Conservation (phyloP, 2,113 vertebrate species). For the Eudorcas thomsonii region DNA sequence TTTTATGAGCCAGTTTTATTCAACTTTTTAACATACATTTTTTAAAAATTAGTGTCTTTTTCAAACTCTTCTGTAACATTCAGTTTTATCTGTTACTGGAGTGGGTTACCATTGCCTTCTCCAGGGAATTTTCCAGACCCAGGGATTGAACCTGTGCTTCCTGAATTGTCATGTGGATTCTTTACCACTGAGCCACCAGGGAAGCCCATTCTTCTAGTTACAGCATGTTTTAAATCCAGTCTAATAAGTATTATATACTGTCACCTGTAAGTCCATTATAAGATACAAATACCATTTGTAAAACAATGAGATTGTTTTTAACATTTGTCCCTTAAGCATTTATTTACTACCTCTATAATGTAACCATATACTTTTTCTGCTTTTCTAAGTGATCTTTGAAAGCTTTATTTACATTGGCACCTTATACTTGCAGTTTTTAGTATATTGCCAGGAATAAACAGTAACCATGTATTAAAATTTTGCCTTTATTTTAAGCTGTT, state of each 20-base stretch:
- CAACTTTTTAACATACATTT: background rate
- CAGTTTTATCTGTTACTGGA: background rate
- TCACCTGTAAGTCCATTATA: background rate
- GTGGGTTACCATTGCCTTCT: background rate
- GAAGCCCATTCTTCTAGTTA: background rate
- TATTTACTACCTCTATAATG: background rate
- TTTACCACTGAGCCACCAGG: background rate
- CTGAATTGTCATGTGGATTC: background rate
- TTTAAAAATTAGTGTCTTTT: background rate
- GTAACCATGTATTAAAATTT: background rate
- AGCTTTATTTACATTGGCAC: background rate
- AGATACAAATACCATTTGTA: background rate
- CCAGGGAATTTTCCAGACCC: background rate
- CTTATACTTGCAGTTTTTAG: background rate
- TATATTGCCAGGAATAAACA: background rate
- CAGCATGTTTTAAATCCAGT: background rate
- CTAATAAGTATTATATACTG: background rate
- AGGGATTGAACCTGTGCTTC: background rate
- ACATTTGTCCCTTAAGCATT: background rate
- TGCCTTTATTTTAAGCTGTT: background rate
- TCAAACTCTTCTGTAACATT: background rate
- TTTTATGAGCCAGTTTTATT: background rate
- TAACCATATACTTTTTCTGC: background rate
- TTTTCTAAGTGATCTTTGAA: conserved; percentile 9
- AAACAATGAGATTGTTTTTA: background rate